A percentile compares a stretch with the other conserved stretches of the same genome.
These are phyloP conservation scores for Antennarius maculatus DNA, from an alignment of 2,797 vertebrate genomes.

Conservation along the genomic window DNA sequence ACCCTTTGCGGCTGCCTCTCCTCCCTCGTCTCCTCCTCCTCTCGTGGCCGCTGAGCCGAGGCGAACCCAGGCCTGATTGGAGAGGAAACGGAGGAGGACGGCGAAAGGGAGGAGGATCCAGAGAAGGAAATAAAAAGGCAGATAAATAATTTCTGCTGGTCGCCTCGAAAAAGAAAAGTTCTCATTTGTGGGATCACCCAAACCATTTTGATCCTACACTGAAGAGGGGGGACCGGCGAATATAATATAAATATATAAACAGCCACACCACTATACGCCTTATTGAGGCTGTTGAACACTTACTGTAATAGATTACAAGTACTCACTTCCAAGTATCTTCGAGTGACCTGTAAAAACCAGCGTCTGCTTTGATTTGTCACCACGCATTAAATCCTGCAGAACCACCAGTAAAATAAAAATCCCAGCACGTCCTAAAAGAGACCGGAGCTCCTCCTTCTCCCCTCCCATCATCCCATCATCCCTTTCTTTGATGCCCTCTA, in stretches of 20 bases:
- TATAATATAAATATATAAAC: too few relatives aligned
- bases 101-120: slow-evolving; percentile 8
- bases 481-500: slow-evolving; percentile 36
- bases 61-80: slow-evolving; percentile 56
- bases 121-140: slow-evolving; percentile 27
- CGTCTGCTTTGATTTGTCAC: slow-evolving; percentile 2
- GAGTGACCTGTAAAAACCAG: background rate
- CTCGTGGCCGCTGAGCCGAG: slow-evolving; percentile 47
- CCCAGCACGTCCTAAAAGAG: slow-evolving; percentile 37
- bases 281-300: too few relatives aligned
- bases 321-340: too few relatives aligned
- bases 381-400: background rate
- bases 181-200: slow-evolving; percentile 1
- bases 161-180: slow-evolving; percentile 23
- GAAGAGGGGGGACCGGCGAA: too few relatives aligned
- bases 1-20: slow-evolving; percentile 13
- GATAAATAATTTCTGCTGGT: slow-evolving; percentile 30
- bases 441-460: slow-evolving; percentile 12
- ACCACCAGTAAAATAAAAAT: background rate
- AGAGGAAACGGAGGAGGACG: slow-evolving; percentile 34
- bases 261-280: too few relatives aligned
- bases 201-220: too few relatives aligned
- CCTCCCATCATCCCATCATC: slow-evolving; percentile 37
- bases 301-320: too few relatives aligned
- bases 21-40: slow-evolving; percentile 11